Base-by-base conservation (phyloP, 2,797 vertebrate genomes). In the Phaenicophaeus curvirostris region DNA sequence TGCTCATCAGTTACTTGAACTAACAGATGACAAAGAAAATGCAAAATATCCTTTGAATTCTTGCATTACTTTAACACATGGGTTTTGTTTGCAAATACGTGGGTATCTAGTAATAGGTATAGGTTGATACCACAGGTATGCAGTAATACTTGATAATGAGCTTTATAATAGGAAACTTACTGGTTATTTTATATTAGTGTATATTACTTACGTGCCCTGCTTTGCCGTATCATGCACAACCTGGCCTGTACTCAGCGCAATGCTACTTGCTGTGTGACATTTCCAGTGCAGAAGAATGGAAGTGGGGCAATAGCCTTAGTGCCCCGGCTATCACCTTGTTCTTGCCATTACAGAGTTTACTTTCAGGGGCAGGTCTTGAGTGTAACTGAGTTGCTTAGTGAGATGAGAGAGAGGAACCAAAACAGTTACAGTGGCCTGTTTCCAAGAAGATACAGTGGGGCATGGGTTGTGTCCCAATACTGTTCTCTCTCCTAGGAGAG, bases 1-100 rank as follows among this genome's bases (percentile, higher is more conserved):
- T 35, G 98, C 99, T 25, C 98, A 99, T 93, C 98, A 99, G 92
- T 97, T 99, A 54, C 99, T 99, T 58, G 96, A 98, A 51, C 95
- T 99, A 96, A 99, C 98, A 2, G 99, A 99, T 67, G 97, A 99
- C 95, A 95, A 96, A 54, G 97, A 98, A 39, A 99, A 99, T 75
- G 97, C 98, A 39, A 96, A 97, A 99, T 99, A 99, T 99, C 99
- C 99, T 99, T 98, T 98, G 96, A 96, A 86, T 5, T 66, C 16
- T 51, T 27, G 51, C 15, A 31, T 67, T 76, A 39, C 63, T 83
- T 85, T 72, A 81, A 33, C 24, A 11, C 0, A 0, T 65, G 39
- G 39, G 4, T 18, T 93, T 94, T 73, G 44, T 25, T 72, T 93
- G 54, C 37, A 58, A 1, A 2, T 78, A 42, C n/a, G 76, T 0